Evolutionary conservation across 2,888 invertebrate species (phyloP), one percentile per base, ranked within the genome.

Genomic region (Plagiodera versicolora): DNA sequence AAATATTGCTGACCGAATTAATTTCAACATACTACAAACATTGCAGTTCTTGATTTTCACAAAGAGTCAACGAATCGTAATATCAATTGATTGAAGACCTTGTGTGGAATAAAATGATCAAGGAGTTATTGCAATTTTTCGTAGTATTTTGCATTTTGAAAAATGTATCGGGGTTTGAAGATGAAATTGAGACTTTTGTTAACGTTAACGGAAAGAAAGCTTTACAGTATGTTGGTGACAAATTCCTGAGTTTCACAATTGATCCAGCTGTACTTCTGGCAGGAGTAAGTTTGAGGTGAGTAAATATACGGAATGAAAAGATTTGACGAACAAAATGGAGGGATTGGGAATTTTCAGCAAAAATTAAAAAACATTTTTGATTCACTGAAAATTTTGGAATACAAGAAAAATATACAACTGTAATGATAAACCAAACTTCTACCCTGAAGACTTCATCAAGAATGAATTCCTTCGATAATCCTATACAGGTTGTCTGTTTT

Each of bases 211-310:
- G 85, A 0, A 87, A 87, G 67, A 85, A 83, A 63, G 83, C 86
- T 19, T 78, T 88, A 5, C 86, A 90, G 68, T 75, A 84, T 60
- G 86, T 90, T 1, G 88, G 87, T 71, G 87, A 86, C 53, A 86
- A 85, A 71, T 92, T 91, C 76, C 77, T 92, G 11, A 91, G 91
- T 77, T 84, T 91, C 65, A 86, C 89, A 0, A 80, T 92, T 5
- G 89, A 89, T 72, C 91, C 91, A 0, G 85, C 84, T 54, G 83
- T 87, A 72, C 75, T 91, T 60, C 83, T 84, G 67, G 81, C 80
- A 54, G 81, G 80, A 67, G 77, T 80, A 63, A 77, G 75, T 67
- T 69, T 80, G 32, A 80, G 79, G 83, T 83, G 76, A 77, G 78
- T 19, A 16, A 8, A 6, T 45, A 46, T n/a, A 46, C 3, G 10